Conservation (phyloP, 1,140 invertebrate genomes). For the Pseudomyrmex concolor region DNA sequence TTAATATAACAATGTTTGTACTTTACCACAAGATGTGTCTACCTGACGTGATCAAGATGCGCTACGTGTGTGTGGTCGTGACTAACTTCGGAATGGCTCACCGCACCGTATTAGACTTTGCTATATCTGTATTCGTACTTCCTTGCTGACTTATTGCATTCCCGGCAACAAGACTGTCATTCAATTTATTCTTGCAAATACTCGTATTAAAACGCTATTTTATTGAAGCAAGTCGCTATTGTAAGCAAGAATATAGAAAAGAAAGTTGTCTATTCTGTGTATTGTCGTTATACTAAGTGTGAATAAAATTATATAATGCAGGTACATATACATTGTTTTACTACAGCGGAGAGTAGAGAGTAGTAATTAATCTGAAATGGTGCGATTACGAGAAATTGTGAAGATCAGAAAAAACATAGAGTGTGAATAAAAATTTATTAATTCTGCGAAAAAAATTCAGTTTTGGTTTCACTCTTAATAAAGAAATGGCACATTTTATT, state of each 20-base stretch:
- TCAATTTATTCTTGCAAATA: slow-evolving; percentile 22
- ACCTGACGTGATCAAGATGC: too few species aligned
- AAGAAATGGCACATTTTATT: neutral
- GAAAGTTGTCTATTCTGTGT: neutral
- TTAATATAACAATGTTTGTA: slow-evolving; percentile 31
- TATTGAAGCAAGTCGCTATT: neutral
- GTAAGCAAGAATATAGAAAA: too few species aligned
- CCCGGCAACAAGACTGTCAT: neutral
- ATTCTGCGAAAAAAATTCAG: too few species aligned
- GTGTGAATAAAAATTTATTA: too few species aligned
- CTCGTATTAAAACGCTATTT: slow-evolving; percentile 18
- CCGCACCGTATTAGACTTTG: slow-evolving; percentile 24
- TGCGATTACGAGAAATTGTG: neutral
- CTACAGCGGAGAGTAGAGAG: neutral
- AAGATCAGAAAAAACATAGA: too few species aligned
- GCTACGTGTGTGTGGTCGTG: neutral
- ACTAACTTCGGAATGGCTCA: neutral
- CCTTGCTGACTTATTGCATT: neutral
- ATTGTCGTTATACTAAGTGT: neutral
- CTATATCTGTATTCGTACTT: slow-evolving; percentile 19
- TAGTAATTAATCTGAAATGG: neutral
- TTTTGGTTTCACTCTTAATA: neutral
- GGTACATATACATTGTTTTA: neutral
- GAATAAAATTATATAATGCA: neutral
- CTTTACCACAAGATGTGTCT: slow-evolving; percentile 22